Evolutionary conservation across 1,140 invertebrate genomes (phyloP), one percentile per base, ranked within the genome.

Genomic region (Cephus cinctus): DNA sequence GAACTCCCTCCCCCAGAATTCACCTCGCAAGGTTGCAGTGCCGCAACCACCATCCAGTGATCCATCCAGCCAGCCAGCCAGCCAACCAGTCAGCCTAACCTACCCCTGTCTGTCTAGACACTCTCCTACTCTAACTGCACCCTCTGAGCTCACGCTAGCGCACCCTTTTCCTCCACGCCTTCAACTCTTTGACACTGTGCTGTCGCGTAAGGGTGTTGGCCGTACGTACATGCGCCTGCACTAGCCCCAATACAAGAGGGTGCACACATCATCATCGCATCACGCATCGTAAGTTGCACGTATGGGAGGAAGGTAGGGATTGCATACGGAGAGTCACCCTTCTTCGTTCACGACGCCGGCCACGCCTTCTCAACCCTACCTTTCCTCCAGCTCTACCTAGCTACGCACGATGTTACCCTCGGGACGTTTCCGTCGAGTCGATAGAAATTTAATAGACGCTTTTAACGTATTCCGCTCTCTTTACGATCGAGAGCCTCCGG

Each of bases 91-190:
- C 61, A 57, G 55, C 50, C 61, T 64, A 69, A 55, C 63, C 61
- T n/a, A 59, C 63, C 45, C 62, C 65, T 50, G 66, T 61, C 63
- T 67, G 70, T 73, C 70, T 73, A 73, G 70, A 73, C 70, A 63
- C 60, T 66, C 61, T 71, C 65, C n/a, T n/a, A n/a, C n/a, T n/a
- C n/a, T n/a, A n/a, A n/a, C n/a, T n/a, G n/a, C n/a, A n/a, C n/a
- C n/a, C n/a, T n/a, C n/a, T n/a, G n/a, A n/a, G n/a, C n/a, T n/a
- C n/a, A n/a, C n/a, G n/a, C n/a, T n/a, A n/a, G n/a, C n/a, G n/a
- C n/a, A n/a, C n/a, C n/a, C n/a, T n/a, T n/a, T n/a, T n/a, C n/a
- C n/a, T n/a, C n/a, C n/a, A n/a, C n/a, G n/a, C n/a, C n/a, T n/a
- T n/a, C n/a, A n/a, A n/a, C n/a, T n/a, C n/a, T n/a, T n/a, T n/a